Evolutionary conservation across 2,113 vertebrate genomes (phyloP), one percentile per base, ranked within the genome.

Genomic region (Ciconia stormi): DNA sequence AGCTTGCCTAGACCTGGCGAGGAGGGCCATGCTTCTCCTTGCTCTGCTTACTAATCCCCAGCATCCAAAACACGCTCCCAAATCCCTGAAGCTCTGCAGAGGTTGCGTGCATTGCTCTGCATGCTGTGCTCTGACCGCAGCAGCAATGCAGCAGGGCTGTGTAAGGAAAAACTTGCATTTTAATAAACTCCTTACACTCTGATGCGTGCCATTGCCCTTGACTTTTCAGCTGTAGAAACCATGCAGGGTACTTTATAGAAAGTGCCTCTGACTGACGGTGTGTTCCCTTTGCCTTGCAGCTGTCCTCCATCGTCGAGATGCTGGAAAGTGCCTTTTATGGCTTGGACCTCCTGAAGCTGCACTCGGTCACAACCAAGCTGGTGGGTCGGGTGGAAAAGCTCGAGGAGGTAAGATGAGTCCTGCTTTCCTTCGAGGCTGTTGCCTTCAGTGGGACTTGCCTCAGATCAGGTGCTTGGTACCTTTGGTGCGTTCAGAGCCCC

Each of bases 271-370:
- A 26, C 82, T 91, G 72, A 97, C 12, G 2, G 4, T 44, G 15
- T 12, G 20, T 47, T 74, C 32, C 49, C 71, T 74, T 97, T 97
- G 90, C 66, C 82, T 96, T 97, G 23, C 94, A 99, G 99, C 95
- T 99, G 25, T 98, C 99, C 79, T 98, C 98, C 44, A 97, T 99
- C n/a, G 97, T 99, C 0, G 99, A 99, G 96, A 98, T 99, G 98
- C 98, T 99, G 95, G 99, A 99, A 97, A 99, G 98, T 14, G 98
- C 99, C 32, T 99, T 99, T 92, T 99, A 99, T 52, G 99, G 99
- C 56, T 97, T 99, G 95, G 99, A 99, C 97, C 98, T 99, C 30
- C 95, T 99, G 89, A 99, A 99, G 95, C 97, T 99, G 76, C 99
- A 99, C 89, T 98, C 99, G 0, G 94, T 99, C 49, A 99, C 99